These are phyloP conservation scores for Mustelus asterias DNA, from an alignment of 2,113 vertebrate species.

Conservation along the genomic window DNA sequence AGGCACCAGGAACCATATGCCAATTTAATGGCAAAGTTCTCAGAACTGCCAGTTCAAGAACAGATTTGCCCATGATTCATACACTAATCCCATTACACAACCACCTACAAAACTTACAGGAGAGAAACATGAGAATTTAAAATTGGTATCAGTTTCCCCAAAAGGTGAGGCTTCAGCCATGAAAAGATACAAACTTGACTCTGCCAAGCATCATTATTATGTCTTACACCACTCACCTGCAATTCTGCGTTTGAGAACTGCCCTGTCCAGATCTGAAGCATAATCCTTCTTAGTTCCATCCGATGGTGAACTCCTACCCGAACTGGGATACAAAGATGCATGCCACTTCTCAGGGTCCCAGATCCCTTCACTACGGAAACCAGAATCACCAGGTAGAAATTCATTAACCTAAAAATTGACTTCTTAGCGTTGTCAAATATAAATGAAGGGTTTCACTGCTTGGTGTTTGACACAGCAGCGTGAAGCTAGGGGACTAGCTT, in stretches of 20 bases:
- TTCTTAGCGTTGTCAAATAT: neutral
- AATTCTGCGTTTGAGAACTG: conserved; percentile 80
- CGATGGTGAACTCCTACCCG: conserved; percentile 77
- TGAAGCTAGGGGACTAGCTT: neutral
- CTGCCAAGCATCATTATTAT: neutral
- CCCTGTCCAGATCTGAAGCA: conserved; percentile 64
- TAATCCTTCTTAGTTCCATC: conserved; percentile 85
- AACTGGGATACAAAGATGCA: conserved; percentile 85
- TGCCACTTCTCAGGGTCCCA: conserved; percentile 99
- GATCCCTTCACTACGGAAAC: conserved; percentile 75
- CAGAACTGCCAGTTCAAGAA: neutral
- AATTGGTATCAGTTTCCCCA: neutral
- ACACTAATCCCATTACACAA: neutral
- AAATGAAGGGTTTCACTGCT: neutral
- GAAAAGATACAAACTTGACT: neutral
- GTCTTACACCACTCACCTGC: conserved; percentile 60
- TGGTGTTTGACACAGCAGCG: neutral
- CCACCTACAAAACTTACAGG: neutral
- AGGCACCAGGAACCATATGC: neutral
- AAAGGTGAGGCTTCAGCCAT: neutral
- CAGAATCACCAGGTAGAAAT: neutral
- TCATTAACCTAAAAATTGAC: neutral
- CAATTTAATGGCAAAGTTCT: neutral
- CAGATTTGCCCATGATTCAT: neutral
- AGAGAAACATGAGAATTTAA: neutral